Base-by-base conservation (phyloP, 1,140 invertebrate genomes). In the Rhynchophorus ferrugineus region DNA sequence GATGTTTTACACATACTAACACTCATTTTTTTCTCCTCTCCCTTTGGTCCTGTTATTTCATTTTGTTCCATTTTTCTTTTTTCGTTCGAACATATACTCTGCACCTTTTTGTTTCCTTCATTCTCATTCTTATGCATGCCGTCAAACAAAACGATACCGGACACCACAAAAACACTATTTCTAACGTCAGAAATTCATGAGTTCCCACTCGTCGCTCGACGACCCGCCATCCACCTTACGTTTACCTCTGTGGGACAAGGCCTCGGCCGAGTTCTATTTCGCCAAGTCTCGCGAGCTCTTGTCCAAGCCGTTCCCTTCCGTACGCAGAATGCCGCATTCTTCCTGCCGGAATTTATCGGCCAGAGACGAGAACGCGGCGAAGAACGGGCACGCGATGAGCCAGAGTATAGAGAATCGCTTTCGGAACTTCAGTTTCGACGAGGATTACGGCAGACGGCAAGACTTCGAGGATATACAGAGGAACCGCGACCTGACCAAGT, bases 221-320 rank as follows among this genome's bases (percentile, higher is more conserved):
- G 62, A 67, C 35, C 52, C 57, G 18, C 51, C 61, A 6, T 54
- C 58, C 17, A 75, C 75, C 1, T 63, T 81, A 29, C 76, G 81
- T 50, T 67, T 84, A 18, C 82, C 82, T 2, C 64, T 84, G 1
- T 85, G 83, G 78, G 82, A 84, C 63, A 81, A 82, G 66, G 81
- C 82, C 3, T 82, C 80, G 3, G 81, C 82, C 0, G 83, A 85
- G 64, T 84, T 84, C 58, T 83, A 81, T 61, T 84, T 85, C 54
- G 81, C 83, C 3, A 82, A 83, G 57, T 84, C 82, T 0, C 73
- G 82, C 1, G 82, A 84, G 67, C 65, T 84, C 1, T 66, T 85
- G 0, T 78, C 79, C 0, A 78, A 79, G 37, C 79, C 81, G 0
- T 73, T 69, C 51, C 63, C 64, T n/a, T 45, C 60, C 2, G 41